Conservation (phyloP, 1,140 invertebrate species). For the Polypedilum vanderplanki region DNA sequence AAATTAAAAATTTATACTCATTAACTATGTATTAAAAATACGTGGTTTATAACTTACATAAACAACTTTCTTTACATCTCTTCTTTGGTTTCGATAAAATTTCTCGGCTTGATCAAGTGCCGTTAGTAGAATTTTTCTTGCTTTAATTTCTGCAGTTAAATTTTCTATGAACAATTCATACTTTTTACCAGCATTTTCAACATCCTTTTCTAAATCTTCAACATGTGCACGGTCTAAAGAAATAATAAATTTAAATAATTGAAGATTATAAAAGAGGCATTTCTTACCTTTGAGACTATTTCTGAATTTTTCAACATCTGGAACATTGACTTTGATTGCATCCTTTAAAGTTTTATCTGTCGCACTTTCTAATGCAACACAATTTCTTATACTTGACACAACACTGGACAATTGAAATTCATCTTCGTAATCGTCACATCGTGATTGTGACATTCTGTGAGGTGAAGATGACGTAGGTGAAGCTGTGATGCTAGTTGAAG, state of each 20-base stretch:
- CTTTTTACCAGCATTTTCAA: constrained; percentile 70
- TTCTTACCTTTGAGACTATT: constrained; percentile 36
- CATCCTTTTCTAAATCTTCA: constrained; percentile 79
- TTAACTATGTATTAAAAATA: constrained; percentile 4
- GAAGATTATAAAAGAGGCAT: neutral
- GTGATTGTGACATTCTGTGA: no score
- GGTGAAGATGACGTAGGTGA: constrained; percentile 31
- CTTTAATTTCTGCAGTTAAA: constrained; percentile 73
- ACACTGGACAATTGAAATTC: constrained; percentile 45
- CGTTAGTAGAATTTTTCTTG: constrained; percentile 66
- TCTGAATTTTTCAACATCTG: constrained; percentile 40
- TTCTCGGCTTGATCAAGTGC: constrained; percentile 70
- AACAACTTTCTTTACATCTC: constrained; percentile 87
- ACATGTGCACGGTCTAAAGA: constrained; percentile 68
- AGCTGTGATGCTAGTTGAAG: constrained; percentile 55
- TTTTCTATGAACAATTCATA: constrained; percentile 74
- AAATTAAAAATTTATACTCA: constrained; percentile 33
- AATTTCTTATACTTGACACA: constrained; percentile 49
- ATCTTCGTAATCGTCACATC: constrained; percentile 31
- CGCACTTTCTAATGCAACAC: constrained; percentile 43
- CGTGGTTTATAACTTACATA: constrained; percentile 61
- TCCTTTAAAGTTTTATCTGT: constrained; percentile 43
- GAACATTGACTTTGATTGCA: constrained; percentile 39
- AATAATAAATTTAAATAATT: neutral
- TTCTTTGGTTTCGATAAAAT: constrained; percentile 81